phyloP scores from a whole-genome alignment of 2,888 invertebrate species.

The Periphyllus acericola region DNA sequence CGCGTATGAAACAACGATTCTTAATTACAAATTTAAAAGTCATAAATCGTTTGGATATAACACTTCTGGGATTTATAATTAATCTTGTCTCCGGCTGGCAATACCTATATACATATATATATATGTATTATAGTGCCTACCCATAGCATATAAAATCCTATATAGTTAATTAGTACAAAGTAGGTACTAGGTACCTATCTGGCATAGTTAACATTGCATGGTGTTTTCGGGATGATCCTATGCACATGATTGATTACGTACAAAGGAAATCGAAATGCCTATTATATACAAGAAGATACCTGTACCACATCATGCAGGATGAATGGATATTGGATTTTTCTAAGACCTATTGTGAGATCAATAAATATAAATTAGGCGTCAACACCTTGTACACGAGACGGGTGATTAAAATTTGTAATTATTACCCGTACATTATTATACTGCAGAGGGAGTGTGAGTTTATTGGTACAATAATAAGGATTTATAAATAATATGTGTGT shows the following conservation, averaged over 20 bases:
- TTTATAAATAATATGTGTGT: too few species aligned
- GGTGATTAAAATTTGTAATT: not conserved
- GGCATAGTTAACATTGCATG: not conserved
- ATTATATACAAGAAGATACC: not conserved
- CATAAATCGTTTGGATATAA: conserved; percentile 3
- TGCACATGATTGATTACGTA: not conserved
- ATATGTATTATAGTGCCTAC: too few species aligned
- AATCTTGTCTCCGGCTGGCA: not conserved
- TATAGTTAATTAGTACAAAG: too few species aligned
- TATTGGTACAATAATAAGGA: too few species aligned
- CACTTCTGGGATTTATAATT: not conserved
- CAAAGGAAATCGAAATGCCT: not conserved
- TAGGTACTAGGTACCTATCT: too few species aligned
- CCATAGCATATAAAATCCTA: too few species aligned
- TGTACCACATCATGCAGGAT: not conserved
- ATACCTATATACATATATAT: not conserved
- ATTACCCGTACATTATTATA: not conserved
- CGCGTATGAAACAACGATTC: not conserved
- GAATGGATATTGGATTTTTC: not conserved
- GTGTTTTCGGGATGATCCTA: not conserved
- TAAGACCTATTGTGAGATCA: not conserved
- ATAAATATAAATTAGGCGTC: not conserved
- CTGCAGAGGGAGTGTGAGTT: too few species aligned
- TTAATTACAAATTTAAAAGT: conserved; percentile 21
- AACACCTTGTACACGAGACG: not conserved